Conservation (phyloP, 2,888 invertebrate genomes). For the Drosophila neotestacea region DNA sequence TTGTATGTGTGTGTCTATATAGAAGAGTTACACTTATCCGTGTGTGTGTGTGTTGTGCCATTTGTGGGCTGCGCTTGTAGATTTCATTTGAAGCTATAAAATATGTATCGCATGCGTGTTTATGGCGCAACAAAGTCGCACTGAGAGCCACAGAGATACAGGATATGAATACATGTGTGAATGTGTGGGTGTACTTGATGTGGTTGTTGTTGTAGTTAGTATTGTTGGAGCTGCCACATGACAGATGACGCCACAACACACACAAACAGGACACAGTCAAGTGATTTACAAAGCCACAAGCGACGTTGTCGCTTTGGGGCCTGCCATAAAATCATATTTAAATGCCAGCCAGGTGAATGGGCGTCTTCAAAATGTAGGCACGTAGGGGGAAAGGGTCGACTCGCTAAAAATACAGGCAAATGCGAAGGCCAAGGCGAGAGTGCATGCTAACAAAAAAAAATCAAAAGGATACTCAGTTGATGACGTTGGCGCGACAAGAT, state of each 20-base stretch:
- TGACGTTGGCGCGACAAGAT: conserved; percentile 59
- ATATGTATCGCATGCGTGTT: conserved; percentile 74
- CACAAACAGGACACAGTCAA: conserved; percentile 15
- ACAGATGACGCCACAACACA: conserved; percentile 24
- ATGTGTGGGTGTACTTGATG: not conserved
- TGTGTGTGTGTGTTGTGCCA: conserved; percentile 21
- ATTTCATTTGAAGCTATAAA: conserved; percentile 62
- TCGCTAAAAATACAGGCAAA: conserved; percentile 60
- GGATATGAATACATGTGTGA: conserved; percentile 26
- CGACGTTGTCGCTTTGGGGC: conserved; percentile 24
- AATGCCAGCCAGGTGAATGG: conserved; percentile 58
- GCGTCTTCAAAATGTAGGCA: conserved; percentile 46
- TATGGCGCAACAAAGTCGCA: conserved; percentile 50
- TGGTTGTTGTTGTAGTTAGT: conserved; percentile 1
- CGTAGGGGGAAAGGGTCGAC: not conserved
- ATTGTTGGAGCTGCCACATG: conserved; percentile 23
- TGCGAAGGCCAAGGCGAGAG: conserved; percentile 63
- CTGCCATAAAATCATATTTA: conserved; percentile 60
- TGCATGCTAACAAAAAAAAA: conserved; percentile 42
- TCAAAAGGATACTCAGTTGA: conserved; percentile 51
- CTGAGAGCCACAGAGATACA: conserved; percentile 27
- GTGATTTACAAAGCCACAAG: conserved; percentile 45
- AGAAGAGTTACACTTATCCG: not conserved
- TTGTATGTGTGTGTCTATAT: not conserved
- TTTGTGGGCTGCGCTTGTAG: conserved; percentile 43